A percentile compares a stretch with the other conserved stretches of the same genome.
phyloP scores from a whole-genome alignment of 2,113 vertebrate genomes.

The Nettapus auritus region DNA sequence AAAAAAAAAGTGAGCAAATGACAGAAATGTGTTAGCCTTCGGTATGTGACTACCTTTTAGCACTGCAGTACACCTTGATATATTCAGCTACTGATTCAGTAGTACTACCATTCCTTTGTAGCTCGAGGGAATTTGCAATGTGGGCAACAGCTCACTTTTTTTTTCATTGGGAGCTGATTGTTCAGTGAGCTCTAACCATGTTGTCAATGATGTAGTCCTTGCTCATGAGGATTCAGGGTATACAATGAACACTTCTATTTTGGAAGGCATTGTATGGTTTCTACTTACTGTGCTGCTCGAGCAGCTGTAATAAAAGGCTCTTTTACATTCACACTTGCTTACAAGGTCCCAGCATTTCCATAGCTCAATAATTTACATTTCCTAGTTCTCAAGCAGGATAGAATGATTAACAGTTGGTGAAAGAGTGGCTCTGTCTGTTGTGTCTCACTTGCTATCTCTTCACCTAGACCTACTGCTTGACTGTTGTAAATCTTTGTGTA shows the following conservation, averaged over 20 bases:
- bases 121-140: not conserved
- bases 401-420: not conserved
- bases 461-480: not conserved
- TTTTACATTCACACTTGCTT: not conserved
- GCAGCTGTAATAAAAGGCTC: not conserved
- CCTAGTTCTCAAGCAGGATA: not conserved
- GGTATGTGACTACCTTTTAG: not conserved
- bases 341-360: not conserved
- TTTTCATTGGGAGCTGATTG: not conserved
- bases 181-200: fast-evolving
- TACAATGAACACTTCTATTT: not conserved
- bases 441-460: not conserved
- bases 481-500: not conserved
- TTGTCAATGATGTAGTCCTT: not conserved
- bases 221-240: not conserved
- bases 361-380: not conserved
- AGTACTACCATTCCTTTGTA: not conserved
- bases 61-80: not conserved
- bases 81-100: not conserved
- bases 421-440: not conserved
- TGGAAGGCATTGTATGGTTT: not conserved
- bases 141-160: not conserved
- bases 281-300: not conserved
- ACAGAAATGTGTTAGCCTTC: not conserved
- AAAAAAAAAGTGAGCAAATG: not conserved